Percentiles rank a stretch among this genome's conserved stretches.
Conservation (phyloP, 1,140 invertebrate genomes). For the Temnothorax curvispinosus region DNA sequence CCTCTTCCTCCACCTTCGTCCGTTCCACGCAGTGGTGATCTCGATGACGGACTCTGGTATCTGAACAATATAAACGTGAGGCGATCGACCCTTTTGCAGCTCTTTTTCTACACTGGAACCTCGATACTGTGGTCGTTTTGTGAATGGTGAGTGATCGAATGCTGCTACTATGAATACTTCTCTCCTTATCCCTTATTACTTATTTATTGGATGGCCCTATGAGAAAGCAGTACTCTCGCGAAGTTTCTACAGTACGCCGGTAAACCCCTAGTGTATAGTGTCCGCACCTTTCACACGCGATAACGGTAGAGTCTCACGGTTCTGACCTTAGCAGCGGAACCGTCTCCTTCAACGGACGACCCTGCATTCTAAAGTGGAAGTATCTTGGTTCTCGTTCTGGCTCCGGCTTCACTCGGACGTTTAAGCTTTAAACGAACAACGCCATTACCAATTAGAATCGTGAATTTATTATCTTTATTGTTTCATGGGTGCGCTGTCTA, state of each 20-base stretch:
- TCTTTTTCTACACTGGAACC: neutral
- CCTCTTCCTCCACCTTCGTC: neutral
- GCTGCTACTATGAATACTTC: conserved; percentile 7
- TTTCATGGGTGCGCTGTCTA: neutral
- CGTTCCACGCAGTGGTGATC: neutral
- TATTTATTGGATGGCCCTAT: conserved; percentile 55
- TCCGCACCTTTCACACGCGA: conserved; percentile 1
- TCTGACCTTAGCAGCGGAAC: neutral
- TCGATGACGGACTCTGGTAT: neutral
- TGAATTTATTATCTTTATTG: neutral
- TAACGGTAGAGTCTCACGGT: neutral
- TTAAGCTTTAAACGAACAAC: neutral
- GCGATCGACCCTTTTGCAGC: neutral
- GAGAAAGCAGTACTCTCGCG: conserved; percentile 23
- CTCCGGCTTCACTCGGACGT: neutral
- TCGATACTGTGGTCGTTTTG: conserved; percentile 6
- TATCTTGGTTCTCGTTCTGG: conserved; percentile 13
- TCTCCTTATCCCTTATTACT: conserved; percentile 32
- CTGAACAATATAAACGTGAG: conserved; percentile 25
- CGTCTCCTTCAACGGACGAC: neutral
- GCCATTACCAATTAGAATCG: neutral
- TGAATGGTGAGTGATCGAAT: conserved; percentile 4
- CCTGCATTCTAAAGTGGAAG: neutral
- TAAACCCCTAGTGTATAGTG: neutral
- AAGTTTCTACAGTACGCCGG: conserved; percentile 1